Evolutionary conservation across 2,113 vertebrate species (phyloP).

Genomic region (Anguilla rostrata): DNA sequence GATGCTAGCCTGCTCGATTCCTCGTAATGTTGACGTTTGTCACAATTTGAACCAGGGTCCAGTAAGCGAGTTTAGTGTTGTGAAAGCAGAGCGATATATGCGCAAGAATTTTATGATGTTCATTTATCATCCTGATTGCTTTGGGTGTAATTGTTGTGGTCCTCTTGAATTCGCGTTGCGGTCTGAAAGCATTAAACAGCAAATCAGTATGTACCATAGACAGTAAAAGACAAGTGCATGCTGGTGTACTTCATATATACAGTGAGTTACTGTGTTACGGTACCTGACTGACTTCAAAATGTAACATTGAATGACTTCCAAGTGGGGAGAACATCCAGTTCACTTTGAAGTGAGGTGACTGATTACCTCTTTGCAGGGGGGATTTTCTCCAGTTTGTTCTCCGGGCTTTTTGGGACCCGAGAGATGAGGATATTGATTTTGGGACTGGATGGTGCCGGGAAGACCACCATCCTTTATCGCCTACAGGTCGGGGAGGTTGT

Average conservation of each 20-base stretch:
- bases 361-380: slow-evolving; percentile 70
- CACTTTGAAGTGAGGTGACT: neutral
- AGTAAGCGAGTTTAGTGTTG: too few species aligned
- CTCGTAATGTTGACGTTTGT: neutral
- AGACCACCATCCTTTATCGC: slow-evolving; percentile 96
- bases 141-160: neutral
- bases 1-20: neutral
- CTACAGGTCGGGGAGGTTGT: slow-evolving; percentile 97
- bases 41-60: too few species aligned
- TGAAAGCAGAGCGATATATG: too few species aligned
- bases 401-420: slow-evolving; percentile 90
- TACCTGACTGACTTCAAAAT: too few species aligned
- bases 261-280: too few species aligned
- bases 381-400: slow-evolving; percentile 94
- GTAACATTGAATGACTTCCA: neutral
- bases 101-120: too few species aligned
- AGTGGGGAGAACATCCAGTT: too few species aligned
- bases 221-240: too few species aligned
- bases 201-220: too few species aligned
- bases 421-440: slow-evolving; percentile 99
- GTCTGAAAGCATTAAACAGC: too few species aligned
- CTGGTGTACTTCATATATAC: too few species aligned
- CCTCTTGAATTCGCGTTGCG: neutral
- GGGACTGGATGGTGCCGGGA: slow-evolving; percentile 94
- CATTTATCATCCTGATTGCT: too few species aligned